Percentiles rank a stretch among this genome's conserved stretches.
phyloP scores from a whole-genome alignment of 1,140 invertebrate genomes.

The Bombus impatiens region DNA sequence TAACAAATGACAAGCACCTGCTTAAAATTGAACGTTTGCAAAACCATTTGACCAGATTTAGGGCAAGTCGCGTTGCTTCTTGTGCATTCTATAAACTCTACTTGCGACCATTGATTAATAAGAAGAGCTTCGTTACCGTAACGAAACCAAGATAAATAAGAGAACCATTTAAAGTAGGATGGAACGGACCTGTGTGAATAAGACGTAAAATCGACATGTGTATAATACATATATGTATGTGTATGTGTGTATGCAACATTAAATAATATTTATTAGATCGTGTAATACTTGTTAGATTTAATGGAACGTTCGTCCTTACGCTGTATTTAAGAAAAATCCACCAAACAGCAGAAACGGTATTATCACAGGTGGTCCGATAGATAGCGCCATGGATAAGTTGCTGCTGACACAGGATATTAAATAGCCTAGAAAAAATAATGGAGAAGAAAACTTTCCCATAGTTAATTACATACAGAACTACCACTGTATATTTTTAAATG shows the following conservation, averaged over 20 bases:
- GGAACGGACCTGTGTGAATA: conserved; percentile 89
- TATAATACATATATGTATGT: background rate
- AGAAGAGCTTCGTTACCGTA: conserved; percentile 96
- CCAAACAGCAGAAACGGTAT: conserved; percentile 97
- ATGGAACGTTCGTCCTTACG: conserved; percentile 80
- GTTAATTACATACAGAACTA: background rate
- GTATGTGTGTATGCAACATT: no score
- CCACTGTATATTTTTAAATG: no score
- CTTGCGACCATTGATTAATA: conserved; percentile 95
- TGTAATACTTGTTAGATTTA: background rate
- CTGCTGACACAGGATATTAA: conserved; percentile 93
- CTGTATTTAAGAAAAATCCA: conserved; percentile 96
- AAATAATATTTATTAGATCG: no score
- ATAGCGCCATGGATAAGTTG: conserved; percentile 92
- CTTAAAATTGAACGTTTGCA: conserved; percentile 91
- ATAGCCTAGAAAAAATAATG: conserved; percentile 87
- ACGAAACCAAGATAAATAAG: conserved; percentile 97
- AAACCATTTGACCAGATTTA: conserved; percentile 88
- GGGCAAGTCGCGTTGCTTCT: conserved; percentile 89
- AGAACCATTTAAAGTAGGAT: conserved; percentile 94
- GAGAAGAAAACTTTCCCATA: background rate
- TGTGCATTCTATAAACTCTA: conserved; percentile 89
- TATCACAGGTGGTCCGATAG: conserved; percentile 94
- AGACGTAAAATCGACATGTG: background rate
- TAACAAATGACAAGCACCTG: conserved; percentile 81